Evolutionary conservation across 2,113 vertebrate genomes (phyloP), one percentile per base, ranked within the genome.

Genomic region (Cyprinodon variegatus): DNA sequence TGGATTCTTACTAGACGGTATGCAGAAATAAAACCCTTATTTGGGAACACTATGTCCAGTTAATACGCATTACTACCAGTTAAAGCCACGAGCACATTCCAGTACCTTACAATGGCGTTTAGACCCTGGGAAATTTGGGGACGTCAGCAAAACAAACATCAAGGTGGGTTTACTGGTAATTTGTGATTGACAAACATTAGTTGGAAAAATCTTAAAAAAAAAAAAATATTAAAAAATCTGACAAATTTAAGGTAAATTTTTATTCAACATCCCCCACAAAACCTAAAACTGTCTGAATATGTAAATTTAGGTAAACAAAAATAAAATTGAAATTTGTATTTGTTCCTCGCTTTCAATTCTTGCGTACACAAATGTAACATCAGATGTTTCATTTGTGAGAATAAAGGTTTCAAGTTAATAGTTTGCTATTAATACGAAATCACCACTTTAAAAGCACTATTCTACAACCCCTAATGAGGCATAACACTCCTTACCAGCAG

Each of bases 11-110:
- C 57, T 12, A 22, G 66, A 72, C 9, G 29, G 37, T 67, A 48
- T 11, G 36, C 65, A 78, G 67, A 53, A 15, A 69, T 61, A 40
- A 79, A 83, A 63, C 71, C 38, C 20, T 48, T 79, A 22, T 39
- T 50, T 65, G 57, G 60, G 20, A 71, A 48, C 38, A 64, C 68
- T 69, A 39, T 78, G 80, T 86, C 38, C 22, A 4, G 37, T 48
- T 41, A 40, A 69, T 59, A 39, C 20, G 43, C 50, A 61, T 61
- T 37, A 29, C 61, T n/a, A n/a, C 22, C 57, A 74, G 22, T 48
- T 5, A 37, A 63, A 78, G 11, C 40, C 50, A 71, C 36, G 70
- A 62, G 37, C 38, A 45, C 53, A 72, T 70, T 22, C 29, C 3
- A 0, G 50, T n/a, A 20, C 50, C 17, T 7, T n/a, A 20, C 17